Base-by-base conservation (phyloP, 2,113 vertebrate species). In the Mirza zaza region DNA sequence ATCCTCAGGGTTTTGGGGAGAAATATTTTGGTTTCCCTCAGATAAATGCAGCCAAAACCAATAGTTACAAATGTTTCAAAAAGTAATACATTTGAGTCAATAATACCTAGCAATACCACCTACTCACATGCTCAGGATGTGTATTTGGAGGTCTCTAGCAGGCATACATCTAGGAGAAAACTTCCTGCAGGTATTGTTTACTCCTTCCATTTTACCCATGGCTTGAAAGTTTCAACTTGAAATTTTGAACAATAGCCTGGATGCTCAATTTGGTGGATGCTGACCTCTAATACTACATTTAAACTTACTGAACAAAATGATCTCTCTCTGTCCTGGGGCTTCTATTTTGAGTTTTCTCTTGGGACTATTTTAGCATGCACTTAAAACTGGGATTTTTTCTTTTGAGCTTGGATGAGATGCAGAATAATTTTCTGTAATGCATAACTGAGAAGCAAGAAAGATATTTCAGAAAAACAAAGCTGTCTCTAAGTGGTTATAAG, bases 271-370 rank as follows among this genome's bases (percentile, higher is more conserved):
- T 92, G 67, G 94, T 92, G 70, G 91, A 27, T 91, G 82, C 89
- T 86, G 93, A 80, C 57, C 70, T 96, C 91, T 93, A 81, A 32
- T 89, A 36, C 32, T 65, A 83, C 83, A 94, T 63, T 95, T 73
- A 92, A 97, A 89, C 65, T 95, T 91, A 87, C 83, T 85, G 75
- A 96, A 93, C 79, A 92, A 93, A 94, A 93, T 83, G 29, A 87
- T 91, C 63, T 90, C 52, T 96, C 71, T 79, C 20, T 94, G 89
- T 97, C 91, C 91, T 91, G 48, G 89, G 83, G 86, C 83, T 96
- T 97, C 94, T 97, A 96, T 96, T 97, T 96, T 94, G 91, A 94
- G 80, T 97, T 97, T 87, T 95, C 59, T 90, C 86, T 97, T 97
- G 94, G 91, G 96, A 96, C 39, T 39, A 63, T 86, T 82, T 96